Percentiles rank a stretch among this genome's conserved stretches.
phyloP scores from a whole-genome alignment of 2,113 vertebrate genomes.

The Corynorhinus townsendii region DNA sequence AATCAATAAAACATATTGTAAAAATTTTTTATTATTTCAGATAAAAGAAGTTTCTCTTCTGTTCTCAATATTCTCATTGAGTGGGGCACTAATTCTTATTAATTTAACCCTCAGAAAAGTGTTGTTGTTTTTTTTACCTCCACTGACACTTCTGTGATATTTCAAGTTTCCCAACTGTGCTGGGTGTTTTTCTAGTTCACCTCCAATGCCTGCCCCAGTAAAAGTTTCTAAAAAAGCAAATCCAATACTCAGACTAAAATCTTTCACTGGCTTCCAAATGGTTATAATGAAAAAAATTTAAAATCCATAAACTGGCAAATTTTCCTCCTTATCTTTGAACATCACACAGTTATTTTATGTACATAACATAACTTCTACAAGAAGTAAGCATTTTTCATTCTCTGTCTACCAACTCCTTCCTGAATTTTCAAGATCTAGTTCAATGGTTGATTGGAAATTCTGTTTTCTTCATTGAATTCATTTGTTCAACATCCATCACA shows the following conservation, averaged over 20 bases:
- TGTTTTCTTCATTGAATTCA: not conserved
- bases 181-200: not conserved
- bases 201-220: too few relatives aligned
- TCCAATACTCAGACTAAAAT: not conserved
- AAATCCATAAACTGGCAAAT: not conserved
- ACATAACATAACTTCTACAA: fast-evolving
- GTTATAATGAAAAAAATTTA: not conserved
- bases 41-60: not conserved
- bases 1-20: too few relatives aligned
- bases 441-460: not conserved
- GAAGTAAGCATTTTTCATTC: not conserved
- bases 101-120: not conserved
- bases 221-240: not conserved
- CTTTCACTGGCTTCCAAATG: not conserved
- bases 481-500: not conserved
- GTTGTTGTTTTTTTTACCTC: not conserved
- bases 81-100: fast-evolving
- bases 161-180: not conserved
- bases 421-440: not conserved
- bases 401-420: not conserved
- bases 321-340: not conserved
- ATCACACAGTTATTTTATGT: not conserved
- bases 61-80: not conserved
- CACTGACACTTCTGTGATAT: not conserved
- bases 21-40: not conserved